Percentiles rank a stretch among this genome's conserved stretches.
Conservation (phyloP, 2,113 vertebrate species). For the Cisticola juncidis region DNA sequence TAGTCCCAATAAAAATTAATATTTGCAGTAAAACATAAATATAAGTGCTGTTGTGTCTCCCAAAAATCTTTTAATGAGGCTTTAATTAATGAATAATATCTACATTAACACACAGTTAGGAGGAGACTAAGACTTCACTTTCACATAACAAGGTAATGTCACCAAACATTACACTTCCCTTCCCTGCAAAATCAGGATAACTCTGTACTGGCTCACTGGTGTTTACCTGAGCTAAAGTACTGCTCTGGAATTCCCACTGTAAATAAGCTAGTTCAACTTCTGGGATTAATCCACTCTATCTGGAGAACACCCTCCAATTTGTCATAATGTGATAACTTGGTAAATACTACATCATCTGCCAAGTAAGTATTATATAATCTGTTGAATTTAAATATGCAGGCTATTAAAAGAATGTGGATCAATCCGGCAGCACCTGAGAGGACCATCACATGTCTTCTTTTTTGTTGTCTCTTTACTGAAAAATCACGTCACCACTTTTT, state of each 20-base stretch:
- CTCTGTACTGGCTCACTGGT: not conserved
- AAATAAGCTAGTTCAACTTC: not conserved
- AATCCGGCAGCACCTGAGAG: not conserved
- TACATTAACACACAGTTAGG: not conserved
- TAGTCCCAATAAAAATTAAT: not conserved
- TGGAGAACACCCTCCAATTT: not conserved
- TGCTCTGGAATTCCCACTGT: not conserved
- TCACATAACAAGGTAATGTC: not conserved
- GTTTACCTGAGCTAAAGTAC: not conserved
- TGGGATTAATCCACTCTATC: not conserved
- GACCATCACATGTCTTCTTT: not conserved
- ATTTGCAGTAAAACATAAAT: not conserved
- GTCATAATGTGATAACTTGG: not conserved
- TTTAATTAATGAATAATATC: not conserved
- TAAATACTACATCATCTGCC: not conserved
- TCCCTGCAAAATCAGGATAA: not conserved
- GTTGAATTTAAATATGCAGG: not conserved
- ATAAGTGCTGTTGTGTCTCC: not conserved
- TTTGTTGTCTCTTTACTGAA: not conserved
- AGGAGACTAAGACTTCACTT: not conserved
- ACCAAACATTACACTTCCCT: not conserved
- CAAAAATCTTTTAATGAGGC: not conserved
- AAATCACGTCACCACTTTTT: not conserved
- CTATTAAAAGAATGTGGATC: not conserved
- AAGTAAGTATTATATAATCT: not conserved